A percentile compares a stretch with the other conserved stretches of the same genome.
These are phyloP conservation scores for Otolemur garnettii DNA, from an alignment of 2,113 vertebrate genomes.

Conservation along the genomic window DNA sequence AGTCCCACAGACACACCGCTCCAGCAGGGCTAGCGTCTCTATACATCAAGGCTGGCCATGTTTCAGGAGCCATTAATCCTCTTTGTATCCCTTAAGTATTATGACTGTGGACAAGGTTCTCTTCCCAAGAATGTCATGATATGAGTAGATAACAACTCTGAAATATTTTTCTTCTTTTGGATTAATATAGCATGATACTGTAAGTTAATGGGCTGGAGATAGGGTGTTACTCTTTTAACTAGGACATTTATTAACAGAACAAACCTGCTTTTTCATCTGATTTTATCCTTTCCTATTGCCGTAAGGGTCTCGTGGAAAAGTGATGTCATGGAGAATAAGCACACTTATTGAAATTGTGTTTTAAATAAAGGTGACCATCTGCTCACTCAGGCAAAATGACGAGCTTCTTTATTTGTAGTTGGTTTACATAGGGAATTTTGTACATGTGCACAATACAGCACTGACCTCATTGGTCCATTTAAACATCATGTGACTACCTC, in stretches of 20 bases:
- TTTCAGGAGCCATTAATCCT: conserved; percentile 84
- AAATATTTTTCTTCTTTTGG: conserved; percentile 22
- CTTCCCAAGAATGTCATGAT: conserved; percentile 65
- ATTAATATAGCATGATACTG: neutral
- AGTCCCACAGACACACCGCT: neutral
- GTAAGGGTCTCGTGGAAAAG: too few species aligned
- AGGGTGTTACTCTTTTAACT: neutral
- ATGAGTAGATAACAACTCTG: conserved; percentile 65
- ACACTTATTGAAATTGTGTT: too few species aligned
- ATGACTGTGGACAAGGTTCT: conserved; percentile 77
- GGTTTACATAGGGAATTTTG: too few species aligned
- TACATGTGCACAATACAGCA: too few species aligned
- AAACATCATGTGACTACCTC: too few species aligned
- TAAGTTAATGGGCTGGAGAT: neutral
- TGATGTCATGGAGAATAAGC: too few species aligned
- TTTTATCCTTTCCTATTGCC: neutral
- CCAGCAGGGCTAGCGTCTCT: conserved; percentile 57
- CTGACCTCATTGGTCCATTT: too few species aligned
- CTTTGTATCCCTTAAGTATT: conserved; percentile 76
- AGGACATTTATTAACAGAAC: neutral
- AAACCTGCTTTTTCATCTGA: neutral
- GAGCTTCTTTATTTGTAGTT: too few species aligned
- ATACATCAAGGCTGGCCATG: conserved; percentile 74
- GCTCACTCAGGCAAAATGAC: too few species aligned
- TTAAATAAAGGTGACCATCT: too few species aligned